Base-by-base conservation (phyloP, 2,888 invertebrate species). In the Brenthis hecate region DNA sequence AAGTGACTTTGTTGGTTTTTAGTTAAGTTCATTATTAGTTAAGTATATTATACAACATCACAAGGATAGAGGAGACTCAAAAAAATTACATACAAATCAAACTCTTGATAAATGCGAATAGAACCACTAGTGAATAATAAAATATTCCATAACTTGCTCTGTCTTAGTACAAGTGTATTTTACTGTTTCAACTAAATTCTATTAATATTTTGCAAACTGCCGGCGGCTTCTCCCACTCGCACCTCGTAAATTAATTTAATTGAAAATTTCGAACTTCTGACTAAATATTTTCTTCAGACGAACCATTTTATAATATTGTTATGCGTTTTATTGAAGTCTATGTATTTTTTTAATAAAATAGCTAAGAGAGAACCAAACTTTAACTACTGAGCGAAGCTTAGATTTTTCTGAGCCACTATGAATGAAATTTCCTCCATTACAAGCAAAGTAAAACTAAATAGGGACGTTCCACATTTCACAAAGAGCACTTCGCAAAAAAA, bases 181-280 rank as follows among this genome's bases (percentile, higher is more conserved):
- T 47, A 48, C 62, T 58, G 64, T 64, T 47, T 56, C 64, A 54
- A 70, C 56, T 67, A 61, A 48, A 51, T 56, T 56, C 51, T 56
- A 70, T 67, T 70, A 70, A 67, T 64, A 70, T 61, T 64, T 64
- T 51, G 60, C n/a, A 28, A 70, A 67, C 56, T 53, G 60, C 70
- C 67, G 43, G 51, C 51, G 70, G 70, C 70, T 64, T 51, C 56
- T 56, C 58, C 58, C 48, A 53, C 64, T 58, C 64, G 63, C 68
- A 65, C 64, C 55, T 65, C 64, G 32, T 58, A 64, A 68, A 68
- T 64, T 16, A 64, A 68, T 64, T 68, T 68, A 64, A 68, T 68
- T 68, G 54, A 68, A 68, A 68, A 56, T 65, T 65, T 48, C 51
- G 32, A 68, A 68, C 63, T 68, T 51, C 67, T 63, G 13, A 56